phyloP scores from a whole-genome alignment of 1,140 invertebrate genomes.

The Lepidotrigona ventralis region DNA sequence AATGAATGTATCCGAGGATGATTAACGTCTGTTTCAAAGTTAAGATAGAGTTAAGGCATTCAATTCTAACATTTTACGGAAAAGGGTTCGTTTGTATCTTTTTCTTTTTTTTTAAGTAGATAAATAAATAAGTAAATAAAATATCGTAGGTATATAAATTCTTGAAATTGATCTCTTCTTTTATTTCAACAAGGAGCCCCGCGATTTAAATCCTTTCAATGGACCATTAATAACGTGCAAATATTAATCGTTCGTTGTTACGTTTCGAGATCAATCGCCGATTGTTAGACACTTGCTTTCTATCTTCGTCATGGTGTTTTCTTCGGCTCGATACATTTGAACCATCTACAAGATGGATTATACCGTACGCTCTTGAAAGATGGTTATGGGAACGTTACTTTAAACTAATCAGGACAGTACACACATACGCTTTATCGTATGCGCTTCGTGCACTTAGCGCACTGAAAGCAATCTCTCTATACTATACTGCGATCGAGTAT shows the following conservation, averaged over 20 bases:
- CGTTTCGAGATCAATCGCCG: not conserved
- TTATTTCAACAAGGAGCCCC: not conserved
- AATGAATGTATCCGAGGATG: slow-evolving; percentile 6
- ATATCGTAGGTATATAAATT: not conserved
- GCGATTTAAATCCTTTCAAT: not conserved
- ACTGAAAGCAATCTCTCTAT: not conserved
- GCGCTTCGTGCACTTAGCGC: slow-evolving; percentile 32
- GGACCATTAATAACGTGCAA: not conserved
- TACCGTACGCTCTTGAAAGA: not conserved
- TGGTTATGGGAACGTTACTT: not conserved
- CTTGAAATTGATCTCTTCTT: not conserved
- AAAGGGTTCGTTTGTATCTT: no score
- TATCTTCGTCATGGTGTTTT: not conserved
- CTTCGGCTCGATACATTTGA: not conserved
- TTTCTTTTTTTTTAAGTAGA: not conserved
- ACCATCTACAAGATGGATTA: slow-evolving; percentile 6
- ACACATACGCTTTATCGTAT: slow-evolving; percentile 25
- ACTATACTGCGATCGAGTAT: not conserved
- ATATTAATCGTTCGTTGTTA: not conserved
- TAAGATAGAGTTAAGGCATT: not conserved
- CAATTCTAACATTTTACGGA: no score
- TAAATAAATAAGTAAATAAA: not conserved
- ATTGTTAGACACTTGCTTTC: slow-evolving; percentile 2
- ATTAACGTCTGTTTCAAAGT: slow-evolving; percentile 1
- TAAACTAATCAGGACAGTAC: slow-evolving; percentile 35